Conservation (phyloP, 2,888 invertebrate species). For the Caenorhabditis sp. region DNA sequence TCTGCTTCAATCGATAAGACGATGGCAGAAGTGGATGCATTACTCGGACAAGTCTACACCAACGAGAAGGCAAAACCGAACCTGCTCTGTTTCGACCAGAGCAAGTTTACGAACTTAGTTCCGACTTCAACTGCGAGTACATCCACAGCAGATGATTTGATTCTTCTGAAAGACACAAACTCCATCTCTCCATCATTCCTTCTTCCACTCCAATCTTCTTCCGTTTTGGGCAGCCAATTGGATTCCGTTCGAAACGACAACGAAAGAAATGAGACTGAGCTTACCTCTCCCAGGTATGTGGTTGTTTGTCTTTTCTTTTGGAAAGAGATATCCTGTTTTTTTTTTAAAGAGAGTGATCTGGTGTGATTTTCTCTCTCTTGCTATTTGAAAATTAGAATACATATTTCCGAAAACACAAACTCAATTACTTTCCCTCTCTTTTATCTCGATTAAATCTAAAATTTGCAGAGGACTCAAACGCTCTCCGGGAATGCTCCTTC, state of each 20-base stretch:
- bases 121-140: slow-evolving; percentile 32
- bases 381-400: not conserved
- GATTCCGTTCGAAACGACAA: slow-evolving; percentile 54
- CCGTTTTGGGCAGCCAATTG: slow-evolving; percentile 61
- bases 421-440: slow-evolving; percentile 20
- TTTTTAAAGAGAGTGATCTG: too few relatives aligned
- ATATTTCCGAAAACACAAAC: slow-evolving; percentile 7
- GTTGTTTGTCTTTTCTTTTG: too few relatives aligned
- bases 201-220: slow-evolving; percentile 60
- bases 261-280: slow-evolving; percentile 52
- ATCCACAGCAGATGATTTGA: slow-evolving; percentile 45
- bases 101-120: slow-evolving; percentile 30
- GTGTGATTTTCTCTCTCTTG: not conserved
- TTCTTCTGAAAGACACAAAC: slow-evolving; percentile 40
- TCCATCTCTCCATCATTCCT: slow-evolving; percentile 64
- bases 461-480: slow-evolving; percentile 79
- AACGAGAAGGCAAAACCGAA: slow-evolving; percentile 73
- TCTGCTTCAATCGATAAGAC: slow-evolving; percentile 72
- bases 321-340: not conserved
- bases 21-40: slow-evolving; percentile 69
- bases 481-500: slow-evolving; percentile 83
- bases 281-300: slow-evolving; percentile 59
- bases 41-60: slow-evolving; percentile 73
- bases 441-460: slow-evolving; percentile 29
- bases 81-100: slow-evolving; percentile 70